A percentile compares a stretch with the other conserved stretches of the same genome.
Conservation (phyloP, 2,888 invertebrate genomes). For the Onchidella celtica region DNA sequence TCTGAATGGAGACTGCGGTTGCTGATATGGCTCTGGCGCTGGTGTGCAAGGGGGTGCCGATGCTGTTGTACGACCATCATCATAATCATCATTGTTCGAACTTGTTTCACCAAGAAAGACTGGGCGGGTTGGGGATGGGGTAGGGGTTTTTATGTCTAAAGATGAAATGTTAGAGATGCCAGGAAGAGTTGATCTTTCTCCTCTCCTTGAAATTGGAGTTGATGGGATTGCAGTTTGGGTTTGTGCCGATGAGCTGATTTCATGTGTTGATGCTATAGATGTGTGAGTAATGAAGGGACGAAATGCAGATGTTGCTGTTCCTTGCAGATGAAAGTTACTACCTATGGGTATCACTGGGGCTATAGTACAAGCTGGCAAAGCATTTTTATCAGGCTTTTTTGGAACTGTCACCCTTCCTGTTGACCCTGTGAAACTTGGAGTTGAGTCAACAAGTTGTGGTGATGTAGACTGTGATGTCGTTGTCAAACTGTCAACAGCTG, state of each 20-base stretch:
- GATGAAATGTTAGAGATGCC: background rate
- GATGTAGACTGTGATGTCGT: background rate
- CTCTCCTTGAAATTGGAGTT: slow-evolving; percentile 18
- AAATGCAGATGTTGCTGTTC: slow-evolving; percentile 45
- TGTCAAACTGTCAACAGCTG: slow-evolving; percentile 13
- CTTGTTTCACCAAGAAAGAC: background rate
- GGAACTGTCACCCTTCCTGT: slow-evolving; percentile 7
- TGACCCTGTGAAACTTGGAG: background rate
- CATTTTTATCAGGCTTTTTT: slow-evolving; percentile 6
- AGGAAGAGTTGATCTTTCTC: slow-evolving; percentile 24
- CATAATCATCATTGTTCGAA: slow-evolving; percentile 29
- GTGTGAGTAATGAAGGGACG: slow-evolving; percentile 45
- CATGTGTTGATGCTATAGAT: slow-evolving; percentile 8
- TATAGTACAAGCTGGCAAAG: slow-evolving; percentile 27
- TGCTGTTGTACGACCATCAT: slow-evolving; percentile 49
- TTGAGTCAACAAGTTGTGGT: slow-evolving; percentile 11
- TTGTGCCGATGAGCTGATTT: slow-evolving; percentile 24
- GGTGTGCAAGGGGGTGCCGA: slow-evolving; percentile 56
- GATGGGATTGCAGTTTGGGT: slow-evolving; percentile 4
- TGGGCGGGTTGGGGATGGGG: slow-evolving; percentile 15
- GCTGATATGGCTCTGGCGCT: slow-evolving; percentile 45
- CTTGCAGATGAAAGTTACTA: slow-evolving; percentile 31
- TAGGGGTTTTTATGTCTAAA: background rate
- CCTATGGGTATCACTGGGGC: slow-evolving; percentile 17
- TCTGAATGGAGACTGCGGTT: slow-evolving; percentile 44